Evolutionary conservation across 2,113 vertebrate species (phyloP).

Genomic region (Seriola dumerili): DNA sequence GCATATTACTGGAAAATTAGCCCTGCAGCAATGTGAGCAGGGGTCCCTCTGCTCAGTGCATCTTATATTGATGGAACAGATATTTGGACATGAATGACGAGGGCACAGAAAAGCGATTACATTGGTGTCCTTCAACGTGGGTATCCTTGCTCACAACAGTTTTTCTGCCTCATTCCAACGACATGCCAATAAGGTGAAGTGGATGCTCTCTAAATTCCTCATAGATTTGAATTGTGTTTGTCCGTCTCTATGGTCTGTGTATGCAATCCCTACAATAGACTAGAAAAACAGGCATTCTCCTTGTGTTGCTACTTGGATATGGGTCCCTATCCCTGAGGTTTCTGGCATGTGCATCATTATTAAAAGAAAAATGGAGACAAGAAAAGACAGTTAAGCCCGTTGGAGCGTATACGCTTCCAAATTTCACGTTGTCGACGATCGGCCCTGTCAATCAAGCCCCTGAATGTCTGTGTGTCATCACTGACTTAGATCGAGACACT

Average conservation of each 20-base stretch:
- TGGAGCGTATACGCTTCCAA: too few relatives aligned
- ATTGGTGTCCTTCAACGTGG: background rate
- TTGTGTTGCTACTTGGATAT: background rate
- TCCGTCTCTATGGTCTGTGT: background rate
- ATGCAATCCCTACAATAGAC: background rate
- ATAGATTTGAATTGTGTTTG: background rate
- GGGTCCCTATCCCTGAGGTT: background rate
- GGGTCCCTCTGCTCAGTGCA: constrained; percentile 14
- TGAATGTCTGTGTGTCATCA: too few relatives aligned
- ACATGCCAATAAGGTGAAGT: constrained; percentile 12
- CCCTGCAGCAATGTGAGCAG: constrained; percentile 7
- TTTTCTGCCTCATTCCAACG: constrained; percentile 11
- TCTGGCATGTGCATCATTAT: background rate
- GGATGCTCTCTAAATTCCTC: background rate
- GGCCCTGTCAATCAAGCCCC: too few relatives aligned
- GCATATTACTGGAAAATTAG: constrained; percentile 51
- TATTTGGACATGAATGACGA: constrained; percentile 19
- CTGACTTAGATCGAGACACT: too few relatives aligned
- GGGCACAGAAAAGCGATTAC: constrained; percentile 10
- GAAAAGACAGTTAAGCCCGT: background rate
- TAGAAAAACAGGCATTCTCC: background rate
- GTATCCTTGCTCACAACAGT: background rate
- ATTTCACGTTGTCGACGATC: too few relatives aligned
- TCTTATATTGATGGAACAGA: constrained; percentile 24
- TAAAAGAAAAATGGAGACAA: background rate